A percentile compares a stretch with the other conserved stretches of the same genome.
phyloP scores from a whole-genome alignment of 2,113 vertebrate species.

The Chaenocephalus aceratus region DNA sequence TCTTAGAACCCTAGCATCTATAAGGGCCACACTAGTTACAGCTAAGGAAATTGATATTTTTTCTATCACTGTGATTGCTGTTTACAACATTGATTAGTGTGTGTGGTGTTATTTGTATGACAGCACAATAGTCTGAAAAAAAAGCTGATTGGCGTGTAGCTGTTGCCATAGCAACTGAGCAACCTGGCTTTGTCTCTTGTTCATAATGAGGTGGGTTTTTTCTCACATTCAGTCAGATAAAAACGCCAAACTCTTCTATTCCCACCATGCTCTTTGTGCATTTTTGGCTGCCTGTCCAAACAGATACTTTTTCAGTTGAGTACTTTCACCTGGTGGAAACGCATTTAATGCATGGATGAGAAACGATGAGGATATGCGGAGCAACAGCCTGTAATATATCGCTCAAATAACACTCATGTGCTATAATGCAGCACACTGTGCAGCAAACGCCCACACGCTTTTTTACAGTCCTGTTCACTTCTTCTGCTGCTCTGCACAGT shows the following conservation, averaged over 20 bases:
- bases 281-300: conserved; percentile 38
- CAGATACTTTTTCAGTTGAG: conserved; percentile 3
- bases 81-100: conserved; percentile 24
- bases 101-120: conserved; percentile 37
- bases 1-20: conserved; percentile 18
- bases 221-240: background rate
- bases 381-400: conserved; percentile 44
- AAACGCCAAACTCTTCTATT: conserved; percentile 1
- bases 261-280: conserved; percentile 6
- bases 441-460: conserved; percentile 52
- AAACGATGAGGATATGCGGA: background rate
- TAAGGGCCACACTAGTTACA: conserved; percentile 35
- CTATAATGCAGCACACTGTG: conserved; percentile 64
- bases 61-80: conserved; percentile 8
- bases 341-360: conserved; percentile 21
- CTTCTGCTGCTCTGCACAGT: conserved; percentile 42
- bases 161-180: conserved; percentile 79
- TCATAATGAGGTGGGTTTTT: conserved; percentile 18
- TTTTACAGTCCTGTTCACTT: conserved; percentile 56
- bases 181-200: conserved; percentile 66
- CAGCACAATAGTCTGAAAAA: conserved; percentile 57
- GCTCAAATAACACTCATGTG: conserved; percentile 48
- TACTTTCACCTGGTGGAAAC: conserved; percentile 2
- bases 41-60: conserved; percentile 57
- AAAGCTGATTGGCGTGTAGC: conserved; percentile 65